Conservation (phyloP, 2,888 invertebrate genomes). For the Abrostola tripartita region DNA sequence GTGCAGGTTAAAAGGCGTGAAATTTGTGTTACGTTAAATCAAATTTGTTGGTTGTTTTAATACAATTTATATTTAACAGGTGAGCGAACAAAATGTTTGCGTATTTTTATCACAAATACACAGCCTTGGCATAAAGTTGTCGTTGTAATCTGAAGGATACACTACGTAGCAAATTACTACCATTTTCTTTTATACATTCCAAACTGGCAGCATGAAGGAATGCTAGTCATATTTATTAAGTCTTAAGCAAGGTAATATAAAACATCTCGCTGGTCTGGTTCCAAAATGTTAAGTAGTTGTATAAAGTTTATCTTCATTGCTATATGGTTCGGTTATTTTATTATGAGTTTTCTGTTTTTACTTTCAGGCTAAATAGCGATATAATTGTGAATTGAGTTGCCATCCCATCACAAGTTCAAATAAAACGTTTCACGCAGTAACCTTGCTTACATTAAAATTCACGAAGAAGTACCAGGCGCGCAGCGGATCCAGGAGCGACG, state of each 20-base stretch:
- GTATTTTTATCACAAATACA: background rate
- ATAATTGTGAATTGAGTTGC: slow-evolving; percentile 4
- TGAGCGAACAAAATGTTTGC: background rate
- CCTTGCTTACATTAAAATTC: slow-evolving; percentile 35
- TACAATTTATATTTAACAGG: background rate
- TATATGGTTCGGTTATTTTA: no score
- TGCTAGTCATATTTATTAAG: no score
- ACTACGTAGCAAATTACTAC: no score
- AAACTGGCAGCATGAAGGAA: no score
- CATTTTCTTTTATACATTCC: no score
- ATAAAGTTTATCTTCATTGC: no score
- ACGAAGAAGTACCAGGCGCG: slow-evolving; percentile 32
- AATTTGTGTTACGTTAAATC: slow-evolving; percentile 16
- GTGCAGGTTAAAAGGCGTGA: slow-evolving; percentile 15
- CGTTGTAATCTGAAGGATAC: no score
- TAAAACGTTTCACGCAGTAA: slow-evolving; percentile 27
- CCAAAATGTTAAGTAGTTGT: no score
- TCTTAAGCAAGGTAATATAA: background rate
- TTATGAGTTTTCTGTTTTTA: no score
- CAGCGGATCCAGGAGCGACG: slow-evolving; percentile 22
- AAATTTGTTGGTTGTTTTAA: slow-evolving; percentile 9
- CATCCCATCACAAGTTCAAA: slow-evolving; percentile 12
- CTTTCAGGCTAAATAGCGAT: no score
- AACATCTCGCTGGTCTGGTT: background rate
- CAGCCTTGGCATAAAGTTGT: no score